phyloP scores from a whole-genome alignment of 2,113 vertebrate genomes.

The Platycercus adscitus region DNA sequence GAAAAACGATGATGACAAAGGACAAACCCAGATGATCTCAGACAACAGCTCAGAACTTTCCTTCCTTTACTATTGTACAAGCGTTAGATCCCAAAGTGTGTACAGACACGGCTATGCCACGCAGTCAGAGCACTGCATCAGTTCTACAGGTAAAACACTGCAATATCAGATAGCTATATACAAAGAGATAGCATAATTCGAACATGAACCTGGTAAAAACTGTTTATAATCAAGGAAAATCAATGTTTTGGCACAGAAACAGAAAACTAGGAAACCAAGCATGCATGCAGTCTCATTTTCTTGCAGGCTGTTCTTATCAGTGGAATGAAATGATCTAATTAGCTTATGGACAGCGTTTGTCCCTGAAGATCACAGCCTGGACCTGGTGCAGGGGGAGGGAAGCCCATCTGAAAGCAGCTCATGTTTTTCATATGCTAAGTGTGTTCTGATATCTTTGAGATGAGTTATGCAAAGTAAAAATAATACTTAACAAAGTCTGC shows the following conservation, averaged over 20 bases:
- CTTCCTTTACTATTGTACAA: background rate
- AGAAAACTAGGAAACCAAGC: background rate
- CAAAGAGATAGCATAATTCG: background rate
- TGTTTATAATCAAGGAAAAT: background rate
- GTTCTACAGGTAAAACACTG: background rate
- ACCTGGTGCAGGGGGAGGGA: background rate
- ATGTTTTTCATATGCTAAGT: background rate
- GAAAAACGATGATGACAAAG: background rate
- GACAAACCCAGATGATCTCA: background rate
- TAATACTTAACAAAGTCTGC: background rate
- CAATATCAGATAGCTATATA: background rate
- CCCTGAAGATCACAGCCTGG: conserved; percentile 1
- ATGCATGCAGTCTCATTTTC: background rate
- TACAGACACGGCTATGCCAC: background rate
- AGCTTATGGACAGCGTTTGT: background rate
- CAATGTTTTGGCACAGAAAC: conserved; percentile 6
- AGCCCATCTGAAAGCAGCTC: background rate
- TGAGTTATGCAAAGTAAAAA: background rate
- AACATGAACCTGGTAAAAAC: background rate
- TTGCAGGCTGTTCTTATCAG: background rate
- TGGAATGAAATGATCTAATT: conserved; percentile 49
- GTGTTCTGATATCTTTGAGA: background rate
- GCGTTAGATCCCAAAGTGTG: background rate
- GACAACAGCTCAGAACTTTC: background rate
- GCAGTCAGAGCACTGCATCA: background rate